phyloP scores from a whole-genome alignment of 2,888 invertebrate species.

The Lepetodrilus schrolli region DNA sequence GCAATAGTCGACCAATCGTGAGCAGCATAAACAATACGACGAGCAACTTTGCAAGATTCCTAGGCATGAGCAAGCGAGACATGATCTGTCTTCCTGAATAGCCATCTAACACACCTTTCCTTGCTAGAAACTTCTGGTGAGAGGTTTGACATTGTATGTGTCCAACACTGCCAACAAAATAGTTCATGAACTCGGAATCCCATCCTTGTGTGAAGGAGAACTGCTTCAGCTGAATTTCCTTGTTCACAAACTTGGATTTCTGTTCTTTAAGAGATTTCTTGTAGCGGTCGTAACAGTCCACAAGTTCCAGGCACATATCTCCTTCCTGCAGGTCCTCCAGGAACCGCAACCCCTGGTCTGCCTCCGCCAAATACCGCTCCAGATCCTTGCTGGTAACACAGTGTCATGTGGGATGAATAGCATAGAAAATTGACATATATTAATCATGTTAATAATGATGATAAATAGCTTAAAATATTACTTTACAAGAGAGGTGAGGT shows the following conservation, averaged over 20 bases:
- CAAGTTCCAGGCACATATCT: slow-evolving; percentile 62
- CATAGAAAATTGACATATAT: too few relatives aligned
- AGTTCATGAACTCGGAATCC: slow-evolving; percentile 7
- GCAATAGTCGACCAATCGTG: slow-evolving; percentile 11
- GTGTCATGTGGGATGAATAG: too few relatives aligned
- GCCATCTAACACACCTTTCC: not conserved
- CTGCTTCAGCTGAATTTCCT: slow-evolving; percentile 39
- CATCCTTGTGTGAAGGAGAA: slow-evolving; percentile 44
- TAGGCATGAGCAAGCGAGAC: not conserved
- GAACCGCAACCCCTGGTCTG: slow-evolving; percentile 54
- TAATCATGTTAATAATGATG: too few relatives aligned
- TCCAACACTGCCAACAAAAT: slow-evolving; percentile 10
- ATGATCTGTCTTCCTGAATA: not conserved
- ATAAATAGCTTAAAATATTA: too few relatives aligned
- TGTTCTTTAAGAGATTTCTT: slow-evolving; percentile 39
- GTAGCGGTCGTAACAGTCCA: slow-evolving; percentile 51
- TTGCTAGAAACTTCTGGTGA: not conserved
- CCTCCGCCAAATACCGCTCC: slow-evolving; percentile 43
- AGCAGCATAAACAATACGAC: slow-evolving; percentile 28
- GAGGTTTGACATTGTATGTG: not conserved
- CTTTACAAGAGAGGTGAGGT: too few relatives aligned
- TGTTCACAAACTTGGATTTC: slow-evolving; percentile 42
- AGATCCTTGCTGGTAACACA: slow-evolving; percentile 47
- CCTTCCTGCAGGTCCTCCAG: slow-evolving; percentile 61
- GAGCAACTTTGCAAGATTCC: not conserved